Base-by-base conservation (phyloP, 2,888 invertebrate species). In the Pediacus dermestoides region DNA sequence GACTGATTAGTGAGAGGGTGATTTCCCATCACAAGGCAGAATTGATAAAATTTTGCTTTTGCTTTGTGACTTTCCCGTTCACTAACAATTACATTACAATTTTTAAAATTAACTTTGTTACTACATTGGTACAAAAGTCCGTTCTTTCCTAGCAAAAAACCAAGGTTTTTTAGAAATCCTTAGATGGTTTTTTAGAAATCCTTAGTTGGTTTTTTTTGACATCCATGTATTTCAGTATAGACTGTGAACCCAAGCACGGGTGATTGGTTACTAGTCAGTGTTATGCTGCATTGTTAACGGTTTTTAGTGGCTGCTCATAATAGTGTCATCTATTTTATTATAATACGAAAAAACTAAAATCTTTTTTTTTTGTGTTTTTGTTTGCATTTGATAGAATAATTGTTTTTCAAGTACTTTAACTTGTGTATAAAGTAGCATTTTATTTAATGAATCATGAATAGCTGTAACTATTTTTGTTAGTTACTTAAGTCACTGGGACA, bases 231-330 rank as follows among this genome's bases (percentile, higher is more conserved):
- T 58, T 60, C 56, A 59, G 60, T 64, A 59, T 63, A 58, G 60
- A 61, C 63, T 60, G 61, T 60, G 53, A 55, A 53, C 61, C 55
- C 50, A 44, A 28, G 14, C 7, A 28, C 28, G 55, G 58, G 57
- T 54, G 49, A 62, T 55, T n/a, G 60, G 64, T 66, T 66, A 63
- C 67, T 67, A 66, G 68, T 68, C 66, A 64, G 63, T 64, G 60
- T 63, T 58, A 58, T 42, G 53, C 57, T 61, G 56, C 54, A 58
- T 57, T 57, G 54, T 58, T 58, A 52, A 54, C 46, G 51, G 30
- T 47, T 44, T 50, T 53, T 50, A 46, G 41, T 55, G 57, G 56
- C 58, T 58, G 57, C 55, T 58, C 52, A 54, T 47, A n/a, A n/a
- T n/a, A n/a, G n/a, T n/a, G n/a, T n/a, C n/a, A n/a, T n/a, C n/a